These are phyloP conservation scores for Lepeophtheirus salmonis DNA, from an alignment of 1,140 invertebrate species.

Conservation along the genomic window DNA sequence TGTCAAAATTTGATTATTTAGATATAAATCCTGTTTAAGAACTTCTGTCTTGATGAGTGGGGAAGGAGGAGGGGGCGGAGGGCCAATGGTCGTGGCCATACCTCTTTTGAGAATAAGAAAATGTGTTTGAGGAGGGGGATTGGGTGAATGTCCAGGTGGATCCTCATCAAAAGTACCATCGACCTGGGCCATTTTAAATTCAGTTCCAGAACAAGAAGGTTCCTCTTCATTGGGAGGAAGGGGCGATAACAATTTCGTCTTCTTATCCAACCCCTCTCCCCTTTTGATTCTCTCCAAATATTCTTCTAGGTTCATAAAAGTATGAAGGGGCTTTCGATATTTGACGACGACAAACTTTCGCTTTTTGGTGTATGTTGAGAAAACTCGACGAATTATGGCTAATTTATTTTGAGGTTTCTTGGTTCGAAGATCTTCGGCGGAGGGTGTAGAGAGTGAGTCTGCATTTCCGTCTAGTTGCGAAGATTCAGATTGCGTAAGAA, in stretches of 20 bases:
- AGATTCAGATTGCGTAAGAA: too few relatives aligned
- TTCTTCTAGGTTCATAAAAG: not conserved
- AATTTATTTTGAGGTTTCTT: slow-evolving; percentile 9
- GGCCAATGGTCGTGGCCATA: not conserved
- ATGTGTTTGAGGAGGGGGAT: not conserved
- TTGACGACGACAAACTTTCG: slow-evolving; percentile 12
- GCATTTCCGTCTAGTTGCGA: not conserved
- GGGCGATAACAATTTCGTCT: too few relatives aligned
- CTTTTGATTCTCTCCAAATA: slow-evolving; percentile 1
- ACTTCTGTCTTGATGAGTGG: not conserved
- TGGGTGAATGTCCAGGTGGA: too few relatives aligned
- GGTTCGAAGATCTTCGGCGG: not conserved
- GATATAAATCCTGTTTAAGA: too few relatives aligned
- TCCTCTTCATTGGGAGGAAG: not conserved
- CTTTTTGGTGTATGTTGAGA: not conserved
- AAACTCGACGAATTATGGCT: not conserved
- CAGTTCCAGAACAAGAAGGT: too few relatives aligned
- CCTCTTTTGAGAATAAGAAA: not conserved
- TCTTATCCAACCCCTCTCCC: too few relatives aligned
- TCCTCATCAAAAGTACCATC: not conserved
- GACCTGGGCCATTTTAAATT: not conserved
- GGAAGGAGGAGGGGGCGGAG: not conserved
- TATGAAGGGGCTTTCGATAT: not conserved
- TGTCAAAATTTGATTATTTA: too few relatives aligned
- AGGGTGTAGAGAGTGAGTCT: not conserved